Conservation (phyloP, 1,140 invertebrate species). For the Gerris buenoi region DNA sequence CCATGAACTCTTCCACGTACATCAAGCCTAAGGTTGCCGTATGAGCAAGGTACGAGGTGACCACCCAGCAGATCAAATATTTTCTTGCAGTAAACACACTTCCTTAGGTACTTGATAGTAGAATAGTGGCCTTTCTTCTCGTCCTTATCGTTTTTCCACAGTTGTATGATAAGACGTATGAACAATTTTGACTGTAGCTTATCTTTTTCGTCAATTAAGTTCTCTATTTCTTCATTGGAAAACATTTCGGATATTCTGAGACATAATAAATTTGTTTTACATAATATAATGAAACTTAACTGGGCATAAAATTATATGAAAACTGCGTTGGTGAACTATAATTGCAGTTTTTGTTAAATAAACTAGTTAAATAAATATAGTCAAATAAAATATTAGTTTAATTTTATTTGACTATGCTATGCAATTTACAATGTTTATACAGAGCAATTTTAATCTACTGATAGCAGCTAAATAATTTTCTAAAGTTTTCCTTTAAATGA, state of each 20-base stretch:
- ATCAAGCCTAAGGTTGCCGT: background rate
- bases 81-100: background rate
- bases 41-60: background rate
- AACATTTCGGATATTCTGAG: constrained; percentile 58
- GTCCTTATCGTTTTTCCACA: background rate
- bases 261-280: constrained; percentile 16
- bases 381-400: background rate
- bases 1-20: background rate
- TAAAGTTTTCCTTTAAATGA: no score
- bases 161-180: background rate
- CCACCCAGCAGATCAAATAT: background rate
- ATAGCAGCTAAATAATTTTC: no score
- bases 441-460: no score
- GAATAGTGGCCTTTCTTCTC: background rate
- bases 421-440: no score
- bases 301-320: no score
- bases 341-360: no score
- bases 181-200: constrained; percentile 64
- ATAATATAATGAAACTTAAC: no score
- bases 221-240: constrained; percentile 60
- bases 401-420: no score
- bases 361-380: background rate
- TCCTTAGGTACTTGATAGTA: background rate
- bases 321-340: no score
- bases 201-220: constrained; percentile 60